These are phyloP conservation scores for Theocolax elegans DNA, from an alignment of 1,140 invertebrate species.

Conservation along the genomic window DNA sequence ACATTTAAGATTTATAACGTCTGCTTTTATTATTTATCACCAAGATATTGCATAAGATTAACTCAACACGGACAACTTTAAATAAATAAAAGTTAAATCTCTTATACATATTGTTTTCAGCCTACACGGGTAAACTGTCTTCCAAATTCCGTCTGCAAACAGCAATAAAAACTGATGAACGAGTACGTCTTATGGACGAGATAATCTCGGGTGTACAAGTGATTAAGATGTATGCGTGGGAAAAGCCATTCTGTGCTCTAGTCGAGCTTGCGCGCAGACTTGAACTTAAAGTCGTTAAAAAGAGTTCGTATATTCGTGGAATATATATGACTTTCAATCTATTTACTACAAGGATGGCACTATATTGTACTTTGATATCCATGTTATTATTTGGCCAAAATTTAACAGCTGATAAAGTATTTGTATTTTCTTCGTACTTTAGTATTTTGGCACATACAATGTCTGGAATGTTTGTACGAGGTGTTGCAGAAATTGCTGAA, in stretches of 20 bases:
- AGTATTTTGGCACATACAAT: constrained; percentile 74
- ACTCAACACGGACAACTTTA: no score
- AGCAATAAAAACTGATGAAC: constrained; percentile 77
- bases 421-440: constrained; percentile 75
- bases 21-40: no score
- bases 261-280: constrained; percentile 71
- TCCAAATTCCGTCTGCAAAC: constrained; percentile 74
- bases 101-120: no score
- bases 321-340: constrained; percentile 80
- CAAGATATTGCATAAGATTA: no score
- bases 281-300: constrained; percentile 73
- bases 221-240: constrained; percentile 88
- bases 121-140: constrained; percentile 74
- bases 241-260: constrained; percentile 75
- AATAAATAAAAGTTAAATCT: no score
- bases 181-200: constrained; percentile 83
- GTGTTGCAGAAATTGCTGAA: constrained; percentile 74
- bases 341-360: constrained; percentile 75
- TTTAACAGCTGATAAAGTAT: constrained; percentile 72
- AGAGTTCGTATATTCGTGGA: constrained; percentile 77
- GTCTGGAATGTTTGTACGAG: constrained; percentile 78
- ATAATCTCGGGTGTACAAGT: constrained; percentile 78
- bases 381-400: constrained; percentile 67
- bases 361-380: constrained; percentile 74
- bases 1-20: no score